phyloP scores from a whole-genome alignment of 2,797 vertebrate genomes.

The Hydrophis major region DNA sequence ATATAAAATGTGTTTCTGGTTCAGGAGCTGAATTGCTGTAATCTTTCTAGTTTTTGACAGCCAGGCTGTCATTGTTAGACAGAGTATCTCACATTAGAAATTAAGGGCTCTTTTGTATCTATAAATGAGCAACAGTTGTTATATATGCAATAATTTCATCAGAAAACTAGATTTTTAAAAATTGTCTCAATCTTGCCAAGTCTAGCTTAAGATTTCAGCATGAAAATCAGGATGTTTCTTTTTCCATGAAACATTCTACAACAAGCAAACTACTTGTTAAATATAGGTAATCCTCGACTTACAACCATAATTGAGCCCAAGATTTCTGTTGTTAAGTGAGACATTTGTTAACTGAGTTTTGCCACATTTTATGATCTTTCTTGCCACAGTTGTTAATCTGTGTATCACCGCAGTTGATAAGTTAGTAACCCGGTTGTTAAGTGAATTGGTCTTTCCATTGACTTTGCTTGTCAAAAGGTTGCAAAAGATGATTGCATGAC shows the following conservation, averaged over 20 bases:
- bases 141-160: background rate
- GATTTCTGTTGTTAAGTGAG: background rate
- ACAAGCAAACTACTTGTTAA: background rate
- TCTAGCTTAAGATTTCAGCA: background rate
- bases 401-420: background rate
- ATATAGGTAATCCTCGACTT: background rate
- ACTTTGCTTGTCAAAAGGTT: background rate
- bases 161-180: background rate
- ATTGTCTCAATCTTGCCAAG: background rate
- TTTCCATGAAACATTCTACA: background rate
- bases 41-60: background rate
- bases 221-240: background rate
- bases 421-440: background rate
- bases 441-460: background rate
- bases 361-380: background rate
- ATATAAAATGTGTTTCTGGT: background rate
- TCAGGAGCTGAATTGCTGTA: background rate
- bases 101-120: background rate
- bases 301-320: background rate
- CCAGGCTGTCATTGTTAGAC: background rate
- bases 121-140: background rate
- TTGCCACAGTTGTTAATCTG: background rate
- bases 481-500: background rate
- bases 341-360: background rate
- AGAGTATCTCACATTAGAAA: background rate